These are phyloP conservation scores for Sisor rabdophorus DNA, from an alignment of 2,113 vertebrate species.

Conservation along the genomic window DNA sequence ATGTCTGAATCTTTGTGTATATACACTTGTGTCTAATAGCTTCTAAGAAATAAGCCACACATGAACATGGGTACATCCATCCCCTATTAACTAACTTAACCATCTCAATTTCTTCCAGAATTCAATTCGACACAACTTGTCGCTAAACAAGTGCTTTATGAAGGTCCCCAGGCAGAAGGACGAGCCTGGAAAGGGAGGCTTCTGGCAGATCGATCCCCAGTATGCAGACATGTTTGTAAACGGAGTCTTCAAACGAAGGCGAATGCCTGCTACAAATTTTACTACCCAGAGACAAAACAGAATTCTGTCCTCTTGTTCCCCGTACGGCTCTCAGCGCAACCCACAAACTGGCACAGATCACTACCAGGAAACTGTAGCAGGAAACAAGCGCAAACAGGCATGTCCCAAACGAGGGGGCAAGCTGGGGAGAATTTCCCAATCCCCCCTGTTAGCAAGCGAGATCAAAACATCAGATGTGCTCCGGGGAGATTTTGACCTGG, in stretches of 20 bases:
- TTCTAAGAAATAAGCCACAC: background rate
- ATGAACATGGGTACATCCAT: background rate
- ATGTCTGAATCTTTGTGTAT: background rate
- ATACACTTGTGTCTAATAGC: background rate
- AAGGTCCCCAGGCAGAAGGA: constrained; percentile 89
- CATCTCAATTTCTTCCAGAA: constrained; percentile 68
- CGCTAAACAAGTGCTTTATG: constrained; percentile 92
- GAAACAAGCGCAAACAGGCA: constrained; percentile 64
- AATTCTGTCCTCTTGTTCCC: constrained; percentile 44
- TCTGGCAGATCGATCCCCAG: constrained; percentile 82
- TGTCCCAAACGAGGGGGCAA: constrained; percentile 56
- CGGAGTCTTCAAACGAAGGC: constrained; percentile 75
- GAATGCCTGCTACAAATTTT: constrained; percentile 72
- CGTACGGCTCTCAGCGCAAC: constrained; percentile 49
- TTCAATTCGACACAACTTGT: constrained; percentile 90
- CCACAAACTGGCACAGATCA: constrained; percentile 45
- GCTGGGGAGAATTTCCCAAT: constrained; percentile 57
- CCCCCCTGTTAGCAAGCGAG: constrained; percentile 65
- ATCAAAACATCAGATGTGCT: constrained; percentile 64
- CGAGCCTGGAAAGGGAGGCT: constrained; percentile 87
- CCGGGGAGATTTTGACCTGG: constrained; percentile 71
- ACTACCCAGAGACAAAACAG: constrained; percentile 64
- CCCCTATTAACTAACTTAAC: background rate
- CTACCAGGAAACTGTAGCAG: constrained; percentile 49
- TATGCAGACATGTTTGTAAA: constrained; percentile 79